Evolutionary conservation across 2,797 vertebrate species (phyloP).

Genomic region (Trichosurus vulpecula): DNA sequence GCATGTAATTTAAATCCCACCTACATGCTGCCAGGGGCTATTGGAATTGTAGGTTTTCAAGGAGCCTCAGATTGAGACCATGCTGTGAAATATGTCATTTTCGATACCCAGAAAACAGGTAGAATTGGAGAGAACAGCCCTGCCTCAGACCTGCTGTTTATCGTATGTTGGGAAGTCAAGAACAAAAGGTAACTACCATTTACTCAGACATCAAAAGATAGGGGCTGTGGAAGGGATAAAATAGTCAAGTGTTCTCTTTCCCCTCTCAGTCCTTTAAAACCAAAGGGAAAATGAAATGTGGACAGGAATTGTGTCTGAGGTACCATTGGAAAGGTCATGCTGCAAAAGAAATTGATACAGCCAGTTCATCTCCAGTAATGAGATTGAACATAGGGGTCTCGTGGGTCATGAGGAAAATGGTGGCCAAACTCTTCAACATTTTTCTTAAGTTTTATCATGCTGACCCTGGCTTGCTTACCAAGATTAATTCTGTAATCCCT

Average conservation of each 20-base stretch:
- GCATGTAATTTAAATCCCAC: constrained; percentile 67
- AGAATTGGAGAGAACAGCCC: constrained; percentile 51
- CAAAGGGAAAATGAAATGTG: constrained; percentile 45
- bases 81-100: constrained; percentile 61
- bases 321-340: constrained; percentile 58
- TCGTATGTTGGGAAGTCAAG: constrained; percentile 3
- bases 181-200: constrained; percentile 36
- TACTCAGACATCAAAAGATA: constrained; percentile 46
- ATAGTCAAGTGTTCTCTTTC: constrained; percentile 24
- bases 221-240: constrained; percentile 30
- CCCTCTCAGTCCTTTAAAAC: constrained; percentile 55
- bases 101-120: constrained; percentile 56
- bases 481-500: constrained; percentile 70
- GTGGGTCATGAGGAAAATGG: constrained; percentile 45
- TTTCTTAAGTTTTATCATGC: constrained; percentile 45
- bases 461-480: background rate
- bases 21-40: constrained; percentile 34
- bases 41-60: constrained; percentile 52
- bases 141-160: constrained; percentile 45
- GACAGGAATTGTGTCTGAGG: constrained; percentile 30
- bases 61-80: background rate
- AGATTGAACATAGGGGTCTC: constrained; percentile 47
- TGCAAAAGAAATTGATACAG: constrained; percentile 53
- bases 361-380: constrained; percentile 14
- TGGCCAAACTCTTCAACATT: constrained; percentile 16